Evolutionary conservation across 1,140 invertebrate species (phyloP), one percentile per base, ranked within the genome.

Genomic region (Drosophila cardini): DNA sequence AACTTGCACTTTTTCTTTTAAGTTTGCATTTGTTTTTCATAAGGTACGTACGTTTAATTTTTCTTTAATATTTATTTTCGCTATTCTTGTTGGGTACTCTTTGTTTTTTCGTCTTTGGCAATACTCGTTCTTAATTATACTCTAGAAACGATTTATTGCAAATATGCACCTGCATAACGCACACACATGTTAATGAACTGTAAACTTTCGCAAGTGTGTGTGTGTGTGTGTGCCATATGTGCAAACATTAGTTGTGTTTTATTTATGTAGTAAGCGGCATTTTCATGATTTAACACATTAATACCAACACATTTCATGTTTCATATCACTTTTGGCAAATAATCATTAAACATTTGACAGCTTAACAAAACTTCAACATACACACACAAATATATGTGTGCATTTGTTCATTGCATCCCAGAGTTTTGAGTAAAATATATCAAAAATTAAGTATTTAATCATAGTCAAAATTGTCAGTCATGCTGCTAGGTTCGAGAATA

Each of bases 401-500:
- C 26, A 13, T 46, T 11, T 48, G 4, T 9, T 38, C 4, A 11
- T 11, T 38, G 36, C 36, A 38, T 11, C 36, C 9, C 43, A 10
- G 34, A 46, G 0, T 38, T 38, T 36, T 36, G 36, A 5, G n/a
- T 34, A 45, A 46, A 50, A 42, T 36, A 30, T 43, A 34, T 43
- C 32, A 36, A 56, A 62, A 34, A 72, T 45, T 18, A 38, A 34
- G 21, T 13, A 21, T 62, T 45, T 18, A 34, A 34, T 32, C 16
- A 21, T 62, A 42, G 46, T 76, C 36, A 36, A 82, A 87, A 87
- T 73, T 74, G 8, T 10, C 57, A 82, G 68, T 76, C 36, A 86
- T 86, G 82, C 83, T 85, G 57, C 76, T 74, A 80, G 42, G 75
- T 58, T 74, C 60, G 50, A 73, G 63, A 71, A 42, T 83, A 71